Base-by-base conservation (phyloP, 2,797 vertebrate genomes). In the Sebastes iracundus region DNA sequence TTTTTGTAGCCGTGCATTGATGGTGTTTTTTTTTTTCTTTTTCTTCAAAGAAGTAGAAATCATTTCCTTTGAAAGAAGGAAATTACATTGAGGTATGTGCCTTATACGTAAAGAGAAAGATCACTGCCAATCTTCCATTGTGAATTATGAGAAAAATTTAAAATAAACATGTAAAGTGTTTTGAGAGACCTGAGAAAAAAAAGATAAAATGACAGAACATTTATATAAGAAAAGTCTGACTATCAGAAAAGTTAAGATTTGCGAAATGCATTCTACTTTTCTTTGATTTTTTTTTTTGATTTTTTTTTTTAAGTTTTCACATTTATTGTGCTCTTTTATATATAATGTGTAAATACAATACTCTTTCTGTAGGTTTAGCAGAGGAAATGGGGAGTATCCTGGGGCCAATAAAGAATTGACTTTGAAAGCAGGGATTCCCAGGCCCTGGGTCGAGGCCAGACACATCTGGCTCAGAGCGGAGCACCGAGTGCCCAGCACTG, bases 341-440 rank as follows among this genome's bases (percentile, higher is more conserved):
- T 87, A 89, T 89, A 89, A 95, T 90, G 75, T 99, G 97, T 99
- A 98, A 97, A 99, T 98, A 97, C 95, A 96, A 96, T 97, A 94
- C 95, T 96, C 90, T 92, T 97, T 95, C 35, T 82, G 94, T 98
- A 99, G 96, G 91, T 95, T 92, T 97, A 98, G 97, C 74, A 93
- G 95, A 95, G 66, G 62, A 90, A 91, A 93, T 90, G 88, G 95
- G 94, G 38, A 83, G 85, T 87, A 93, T 94, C 94, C 93, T 90
- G 84, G 93, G 96, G 94, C 95, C 94, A 94, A 93, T 92, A 95
- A 95, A 92, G 81, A 94, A 95, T 88, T 94, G 94, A 96, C 93
- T 95, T 90, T 93, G 88, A 92, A 87, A 94, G 92, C 94, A 96
- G 94, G 95, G 94, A 95, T 93, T 94, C 88, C 90, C 93, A 87